Conservation (phyloP, 2,888 invertebrate species). For the Lacanobia oleracea region DNA sequence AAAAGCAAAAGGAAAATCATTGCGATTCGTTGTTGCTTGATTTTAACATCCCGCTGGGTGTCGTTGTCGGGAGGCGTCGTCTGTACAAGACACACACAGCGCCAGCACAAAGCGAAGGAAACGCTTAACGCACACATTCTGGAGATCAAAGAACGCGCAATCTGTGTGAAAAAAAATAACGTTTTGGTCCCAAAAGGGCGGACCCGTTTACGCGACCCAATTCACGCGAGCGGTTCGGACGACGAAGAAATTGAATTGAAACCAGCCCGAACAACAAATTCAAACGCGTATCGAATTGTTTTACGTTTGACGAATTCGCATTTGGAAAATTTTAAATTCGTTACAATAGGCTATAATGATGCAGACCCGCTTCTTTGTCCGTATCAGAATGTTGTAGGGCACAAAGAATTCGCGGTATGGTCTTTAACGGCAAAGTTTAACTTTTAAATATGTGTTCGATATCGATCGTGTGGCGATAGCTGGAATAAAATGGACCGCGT, state of each 20-base stretch:
- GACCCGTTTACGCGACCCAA: conserved; percentile 90
- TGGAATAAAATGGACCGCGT: conserved; percentile 77
- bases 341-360: conserved; percentile 90
- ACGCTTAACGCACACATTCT: conserved; percentile 90
- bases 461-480: conserved; percentile 87
- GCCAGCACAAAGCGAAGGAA: conserved; percentile 87
- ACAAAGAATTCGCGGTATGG: conserved; percentile 82
- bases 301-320: conserved; percentile 90
- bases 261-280: conserved; percentile 87
- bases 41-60: conserved; percentile 87
- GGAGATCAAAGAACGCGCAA: conserved; percentile 90
- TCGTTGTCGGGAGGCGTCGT: conserved; percentile 79
- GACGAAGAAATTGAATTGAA: conserved; percentile 90
- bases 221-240: conserved; percentile 88
- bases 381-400: conserved; percentile 80
- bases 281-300: conserved; percentile 91
- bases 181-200: conserved; percentile 90
- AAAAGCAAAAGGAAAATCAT: conserved; percentile 74
- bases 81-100: conserved; percentile 84
- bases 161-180: conserved; percentile 90
- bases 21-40: conserved; percentile 82
- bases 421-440: conserved; percentile 76
- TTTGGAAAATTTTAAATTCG: conserved; percentile 88
- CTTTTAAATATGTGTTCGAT: conserved; percentile 79
- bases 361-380: conserved; percentile 87